Evolutionary conservation across 2,797 vertebrate species (phyloP).

Genomic region (Chanos chanos): DNA sequence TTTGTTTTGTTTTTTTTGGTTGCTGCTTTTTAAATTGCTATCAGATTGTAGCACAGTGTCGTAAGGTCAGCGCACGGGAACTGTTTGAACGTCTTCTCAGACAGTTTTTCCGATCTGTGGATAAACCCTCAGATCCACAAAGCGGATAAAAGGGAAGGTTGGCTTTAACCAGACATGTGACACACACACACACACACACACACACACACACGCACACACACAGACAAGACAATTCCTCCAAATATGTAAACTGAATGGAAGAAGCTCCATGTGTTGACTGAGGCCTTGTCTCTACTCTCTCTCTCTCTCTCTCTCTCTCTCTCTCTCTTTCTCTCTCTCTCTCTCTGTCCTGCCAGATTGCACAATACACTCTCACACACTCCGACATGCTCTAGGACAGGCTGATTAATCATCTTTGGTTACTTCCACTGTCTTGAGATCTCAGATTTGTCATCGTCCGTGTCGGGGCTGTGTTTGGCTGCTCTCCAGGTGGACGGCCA

Average conservation of each 20-base stretch:
- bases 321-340: neutral
- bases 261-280: conserved; percentile 13
- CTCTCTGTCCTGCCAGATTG: conserved; percentile 12
- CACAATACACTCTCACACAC: conserved; percentile 35
- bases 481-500: conserved; percentile 41
- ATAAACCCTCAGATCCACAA: conserved; percentile 34
- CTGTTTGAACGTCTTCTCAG: conserved; percentile 33
- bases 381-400: conserved; percentile 38
- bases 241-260: conserved; percentile 45
- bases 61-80: conserved; percentile 22
- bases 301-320: neutral
- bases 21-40: neutral
- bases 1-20: neutral
- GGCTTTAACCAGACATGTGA: conserved; percentile 37
- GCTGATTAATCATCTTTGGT: conserved; percentile 48
- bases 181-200: too few relatives aligned
- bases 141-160: conserved; percentile 28
- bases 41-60: conserved; percentile 11
- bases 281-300: conserved; percentile 25
- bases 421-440: conserved; percentile 36
- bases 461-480: conserved; percentile 28
- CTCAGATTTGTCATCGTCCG: conserved; percentile 39
- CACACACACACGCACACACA: too few relatives aligned
- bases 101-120: conserved; percentile 34
- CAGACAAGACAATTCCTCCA: conserved; percentile 31